A percentile compares a stretch with the other conserved stretches of the same genome.
phyloP scores from a whole-genome alignment of 2,888 invertebrate species.

The Zaprionus bogoriensis region DNA sequence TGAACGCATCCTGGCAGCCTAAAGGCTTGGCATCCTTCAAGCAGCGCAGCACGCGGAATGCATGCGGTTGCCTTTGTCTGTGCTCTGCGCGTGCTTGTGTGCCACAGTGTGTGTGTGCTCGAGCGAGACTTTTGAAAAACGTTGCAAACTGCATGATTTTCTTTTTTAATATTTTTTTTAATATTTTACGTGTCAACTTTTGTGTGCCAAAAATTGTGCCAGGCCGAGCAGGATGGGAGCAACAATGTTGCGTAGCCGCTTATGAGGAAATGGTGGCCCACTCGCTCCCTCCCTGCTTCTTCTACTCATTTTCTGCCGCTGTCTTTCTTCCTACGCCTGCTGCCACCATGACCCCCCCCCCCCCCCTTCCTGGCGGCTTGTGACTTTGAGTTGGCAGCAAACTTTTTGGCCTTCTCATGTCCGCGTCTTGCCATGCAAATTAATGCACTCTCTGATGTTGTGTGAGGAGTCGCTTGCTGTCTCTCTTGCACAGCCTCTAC shows the following conservation, averaged over 20 bases:
- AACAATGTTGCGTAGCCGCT: slow-evolving; percentile 53
- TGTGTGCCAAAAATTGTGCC: slow-evolving; percentile 59
- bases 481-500: background rate
- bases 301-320: background rate
- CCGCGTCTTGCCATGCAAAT: slow-evolving; percentile 58
- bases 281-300: background rate
- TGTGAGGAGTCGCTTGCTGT: slow-evolving; percentile 18
- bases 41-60: slow-evolving; percentile 28
- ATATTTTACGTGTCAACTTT: slow-evolving; percentile 74
- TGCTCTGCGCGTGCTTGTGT: background rate
- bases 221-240: slow-evolving; percentile 20
- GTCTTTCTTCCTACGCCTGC: too few species aligned
- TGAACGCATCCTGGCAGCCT: slow-evolving; percentile 28
- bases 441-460: slow-evolving; percentile 59
- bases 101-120: slow-evolving; percentile 11
- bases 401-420: slow-evolving; percentile 46
- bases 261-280: slow-evolving; percentile 41
- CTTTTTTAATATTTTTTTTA: slow-evolving; percentile 55
- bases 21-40: slow-evolving; percentile 39
- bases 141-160: slow-evolving; percentile 35
- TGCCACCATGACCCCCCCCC: background rate
- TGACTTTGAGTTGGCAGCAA: slow-evolving; percentile 51
- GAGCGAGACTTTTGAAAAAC: slow-evolving; percentile 12
- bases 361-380: background rate
- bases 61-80: slow-evolving; percentile 22